A percentile compares a stretch with the other conserved stretches of the same genome.
Conservation (phyloP, 1,140 invertebrate species). For the Nasonia giraulti region DNA sequence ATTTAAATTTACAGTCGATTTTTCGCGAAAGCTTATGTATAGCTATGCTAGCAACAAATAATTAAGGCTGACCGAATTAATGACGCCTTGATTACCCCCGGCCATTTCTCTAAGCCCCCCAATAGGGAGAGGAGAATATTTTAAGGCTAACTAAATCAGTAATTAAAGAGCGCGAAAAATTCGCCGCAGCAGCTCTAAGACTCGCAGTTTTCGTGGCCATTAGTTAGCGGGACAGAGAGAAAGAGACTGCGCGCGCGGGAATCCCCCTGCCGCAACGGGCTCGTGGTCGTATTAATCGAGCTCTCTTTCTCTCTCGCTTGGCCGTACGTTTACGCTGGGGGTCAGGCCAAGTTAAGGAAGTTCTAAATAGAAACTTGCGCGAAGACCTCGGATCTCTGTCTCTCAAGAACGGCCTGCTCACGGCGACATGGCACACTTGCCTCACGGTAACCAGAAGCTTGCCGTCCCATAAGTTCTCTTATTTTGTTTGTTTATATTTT, state of each 20-base stretch:
- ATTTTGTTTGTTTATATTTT: not conserved
- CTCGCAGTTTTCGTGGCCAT: not conserved
- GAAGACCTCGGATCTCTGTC: slow-evolving; percentile 31
- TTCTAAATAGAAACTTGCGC: slow-evolving; percentile 37
- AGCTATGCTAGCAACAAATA: too few species aligned
- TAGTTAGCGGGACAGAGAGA: not conserved
- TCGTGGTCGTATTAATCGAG: slow-evolving; percentile 37
- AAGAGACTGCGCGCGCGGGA: not conserved
- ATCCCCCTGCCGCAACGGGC: slow-evolving; percentile 16
- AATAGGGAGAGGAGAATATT: not conserved
- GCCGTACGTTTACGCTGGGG: too few species aligned
- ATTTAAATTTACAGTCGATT: too few species aligned
- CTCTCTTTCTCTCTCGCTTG: not conserved
- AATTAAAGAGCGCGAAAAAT: not conserved
- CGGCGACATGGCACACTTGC: slow-evolving; percentile 26
- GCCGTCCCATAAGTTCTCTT: not conserved
- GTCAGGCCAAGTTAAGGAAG: slow-evolving; percentile 30
- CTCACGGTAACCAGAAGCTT: not conserved
- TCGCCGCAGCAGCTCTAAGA: not conserved
- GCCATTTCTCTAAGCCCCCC: not conserved
- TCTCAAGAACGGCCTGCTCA: not conserved
- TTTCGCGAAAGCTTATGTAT: too few species aligned
- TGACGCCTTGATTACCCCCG: not conserved
- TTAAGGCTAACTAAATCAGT: not conserved
- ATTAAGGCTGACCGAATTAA: too few species aligned